Conservation (phyloP, 2,797 vertebrate species). For the Chromobotia macracanthus region DNA sequence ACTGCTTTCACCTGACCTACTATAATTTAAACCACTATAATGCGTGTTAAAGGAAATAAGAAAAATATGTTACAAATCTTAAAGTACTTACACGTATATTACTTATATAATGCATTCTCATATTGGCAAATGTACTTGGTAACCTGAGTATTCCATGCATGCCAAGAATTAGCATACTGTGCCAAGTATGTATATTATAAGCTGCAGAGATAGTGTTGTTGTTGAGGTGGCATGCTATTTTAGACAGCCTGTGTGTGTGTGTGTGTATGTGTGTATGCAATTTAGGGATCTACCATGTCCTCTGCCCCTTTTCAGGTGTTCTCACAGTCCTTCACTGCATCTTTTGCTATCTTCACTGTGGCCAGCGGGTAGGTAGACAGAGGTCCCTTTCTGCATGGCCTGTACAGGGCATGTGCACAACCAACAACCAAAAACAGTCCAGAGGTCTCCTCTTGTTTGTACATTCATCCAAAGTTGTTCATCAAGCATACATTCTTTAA, state of each 20-base stretch:
- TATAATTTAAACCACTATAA: too few species aligned
- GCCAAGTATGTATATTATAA: too few species aligned
- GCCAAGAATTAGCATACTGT: too few species aligned
- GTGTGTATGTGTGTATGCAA: slow-evolving; percentile 27
- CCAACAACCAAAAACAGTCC: slow-evolving; percentile 62
- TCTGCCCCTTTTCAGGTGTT: slow-evolving; percentile 83
- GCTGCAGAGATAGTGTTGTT: neutral
- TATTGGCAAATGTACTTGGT: too few species aligned
- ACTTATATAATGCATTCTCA: too few species aligned
- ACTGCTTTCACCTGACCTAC: too few species aligned
- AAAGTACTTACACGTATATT: too few species aligned
- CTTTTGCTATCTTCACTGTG: slow-evolving; percentile 82
- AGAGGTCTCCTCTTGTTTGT: slow-evolving; percentile 59
- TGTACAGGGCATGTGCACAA: slow-evolving; percentile 77
- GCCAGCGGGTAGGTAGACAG: slow-evolving; percentile 81
- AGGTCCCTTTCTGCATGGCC: slow-evolving; percentile 79
- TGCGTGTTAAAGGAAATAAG: too few species aligned
- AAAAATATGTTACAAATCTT: too few species aligned
- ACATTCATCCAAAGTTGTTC: slow-evolving; percentile 23
- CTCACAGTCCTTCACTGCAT: slow-evolving; percentile 85
- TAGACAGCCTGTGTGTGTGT: slow-evolving; percentile 36
- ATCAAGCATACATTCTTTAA: slow-evolving; percentile 26
- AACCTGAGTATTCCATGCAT: too few species aligned
- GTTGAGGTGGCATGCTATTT: slow-evolving; percentile 8
- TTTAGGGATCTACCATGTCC: slow-evolving; percentile 68